Percentiles rank a stretch among this genome's conserved stretches.
These are phyloP conservation scores for Watsonalla cultraria DNA, from an alignment of 2,888 invertebrate genomes.

Conservation along the genomic window DNA sequence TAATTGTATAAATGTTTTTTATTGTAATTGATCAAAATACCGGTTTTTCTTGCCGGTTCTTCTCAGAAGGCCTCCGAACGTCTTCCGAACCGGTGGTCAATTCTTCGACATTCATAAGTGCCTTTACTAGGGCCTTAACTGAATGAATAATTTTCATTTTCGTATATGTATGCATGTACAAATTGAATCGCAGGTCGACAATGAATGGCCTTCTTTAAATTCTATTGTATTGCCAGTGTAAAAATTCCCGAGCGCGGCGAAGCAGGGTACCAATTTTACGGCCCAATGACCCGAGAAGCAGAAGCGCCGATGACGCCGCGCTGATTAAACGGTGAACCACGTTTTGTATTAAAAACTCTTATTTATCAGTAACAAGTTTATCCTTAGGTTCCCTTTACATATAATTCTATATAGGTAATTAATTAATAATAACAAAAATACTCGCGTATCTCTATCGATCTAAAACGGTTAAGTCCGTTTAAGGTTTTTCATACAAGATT, in stretches of 20 bases:
- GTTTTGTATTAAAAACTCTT: slow-evolving; percentile 3
- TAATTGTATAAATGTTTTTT: too few species aligned
- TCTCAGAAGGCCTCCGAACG: too few species aligned
- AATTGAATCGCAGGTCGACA: slow-evolving; percentile 4
- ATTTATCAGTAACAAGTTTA: background rate
- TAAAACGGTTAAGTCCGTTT: too few species aligned
- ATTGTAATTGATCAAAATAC: too few species aligned
- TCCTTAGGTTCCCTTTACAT: background rate
- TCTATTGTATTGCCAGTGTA: slow-evolving; percentile 32
- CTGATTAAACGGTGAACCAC: slow-evolving; percentile 27
- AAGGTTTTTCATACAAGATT: too few species aligned
- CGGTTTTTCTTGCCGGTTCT: too few species aligned
- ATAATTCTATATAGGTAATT: background rate
- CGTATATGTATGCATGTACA: slow-evolving; percentile 1
- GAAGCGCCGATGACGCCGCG: slow-evolving; percentile 32
- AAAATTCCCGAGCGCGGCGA: slow-evolving; percentile 27
- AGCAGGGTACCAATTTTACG: slow-evolving; percentile 46
- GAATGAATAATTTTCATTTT: background rate
- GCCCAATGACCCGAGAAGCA: slow-evolving; percentile 40
- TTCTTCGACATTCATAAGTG: too few species aligned
- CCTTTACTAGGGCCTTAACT: too few species aligned
- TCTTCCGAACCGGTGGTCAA: too few species aligned
- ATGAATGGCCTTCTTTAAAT: background rate
- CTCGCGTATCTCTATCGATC: too few species aligned
- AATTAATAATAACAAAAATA: too few species aligned